Base-by-base conservation (phyloP, 1,140 invertebrate genomes). In the Luehdorfia chinensis region DNA sequence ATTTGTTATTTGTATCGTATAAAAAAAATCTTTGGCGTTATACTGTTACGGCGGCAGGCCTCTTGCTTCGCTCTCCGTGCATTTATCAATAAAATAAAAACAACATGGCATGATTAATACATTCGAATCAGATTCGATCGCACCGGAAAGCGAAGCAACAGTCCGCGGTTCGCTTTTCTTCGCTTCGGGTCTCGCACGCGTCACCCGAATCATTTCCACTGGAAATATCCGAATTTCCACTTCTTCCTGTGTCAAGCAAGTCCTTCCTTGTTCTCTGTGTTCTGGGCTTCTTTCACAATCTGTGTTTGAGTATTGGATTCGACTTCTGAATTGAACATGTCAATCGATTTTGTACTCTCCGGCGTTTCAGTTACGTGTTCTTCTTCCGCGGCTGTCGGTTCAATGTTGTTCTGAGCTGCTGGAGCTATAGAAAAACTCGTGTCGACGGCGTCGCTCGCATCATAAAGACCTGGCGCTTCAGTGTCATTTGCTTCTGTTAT, bases 11-110 rank as follows among this genome's bases (percentile, higher is more conserved):
- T 50, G 58, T 59, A 62, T 61, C 70, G 71, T 78, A 71, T 85
- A 81, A 80, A 79, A 75, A 80, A 73, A 74, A 79, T 84, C 80
- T 84, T 85, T 85, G 79, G 78, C 77, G 73, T 77, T 77, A 67
- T 64, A 53, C 52, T 34, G 54, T 14, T 12, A 14, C 28, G 41
- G 12, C 18, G 32, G 43, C 19, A 27, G 14, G 45, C 30, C 47
- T 25, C n/a, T n/a, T n/a, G n/a, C n/a, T n/a, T n/a, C n/a, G n/a
- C n/a, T n/a, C n/a, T n/a, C n/a, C n/a, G n/a, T n/a, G n/a, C n/a
- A n/a, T n/a, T n/a, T n/a, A n/a, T n/a, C n/a, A n/a, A n/a, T n/a
- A n/a, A n/a, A n/a, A n/a, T n/a, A n/a, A n/a, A n/a, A n/a, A n/a
- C n/a, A n/a, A n/a, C n/a, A n/a, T n/a, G n/a, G n/a, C n/a, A n/a